phyloP scores from a whole-genome alignment of 2,888 invertebrate genomes.

The Aphodius granarius region DNA sequence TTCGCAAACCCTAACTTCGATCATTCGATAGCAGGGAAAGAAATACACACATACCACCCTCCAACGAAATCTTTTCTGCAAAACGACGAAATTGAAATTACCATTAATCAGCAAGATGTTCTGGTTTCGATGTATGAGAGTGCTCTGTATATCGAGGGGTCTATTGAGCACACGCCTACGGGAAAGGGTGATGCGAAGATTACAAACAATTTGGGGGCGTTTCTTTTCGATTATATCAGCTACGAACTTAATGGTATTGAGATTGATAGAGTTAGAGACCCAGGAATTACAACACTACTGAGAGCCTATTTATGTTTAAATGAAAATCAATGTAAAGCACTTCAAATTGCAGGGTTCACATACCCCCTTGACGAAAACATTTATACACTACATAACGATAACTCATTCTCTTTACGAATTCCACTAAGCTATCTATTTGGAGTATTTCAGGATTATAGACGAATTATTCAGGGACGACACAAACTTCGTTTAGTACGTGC shows the following conservation, averaged over 20 bases:
- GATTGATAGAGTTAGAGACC: conserved; percentile 43
- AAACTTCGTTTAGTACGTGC: conserved; percentile 43
- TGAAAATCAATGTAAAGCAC: conserved; percentile 33
- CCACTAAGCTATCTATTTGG: conserved; percentile 43
- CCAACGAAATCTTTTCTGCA: conserved; percentile 18
- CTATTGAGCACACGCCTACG: background rate
- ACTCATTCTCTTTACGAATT: conserved; percentile 33
- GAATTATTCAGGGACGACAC: conserved; percentile 46
- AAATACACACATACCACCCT: conserved; percentile 27
- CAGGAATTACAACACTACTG: conserved; percentile 42
- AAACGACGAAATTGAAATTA: conserved; percentile 29
- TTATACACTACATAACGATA: background rate
- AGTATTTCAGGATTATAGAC: conserved; percentile 45
- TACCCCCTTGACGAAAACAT: conserved; percentile 16
- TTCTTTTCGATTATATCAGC: conserved; percentile 44
- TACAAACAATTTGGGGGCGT: conserved; percentile 39
- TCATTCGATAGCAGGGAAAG: conserved; percentile 21
- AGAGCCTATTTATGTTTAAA: conserved; percentile 44
- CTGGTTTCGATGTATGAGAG: conserved; percentile 22
- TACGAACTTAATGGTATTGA: conserved; percentile 46
- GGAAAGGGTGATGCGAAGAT: conserved; percentile 1
- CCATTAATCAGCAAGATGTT: conserved; percentile 27
- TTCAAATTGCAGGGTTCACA: conserved; percentile 38
- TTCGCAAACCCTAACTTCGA: conserved; percentile 10
- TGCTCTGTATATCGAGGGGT: conserved; percentile 14